Percentiles rank a stretch among this genome's conserved stretches.
Evolutionary conservation across 2,113 vertebrate species (phyloP).

Genomic region (Chamaea fasciata): DNA sequence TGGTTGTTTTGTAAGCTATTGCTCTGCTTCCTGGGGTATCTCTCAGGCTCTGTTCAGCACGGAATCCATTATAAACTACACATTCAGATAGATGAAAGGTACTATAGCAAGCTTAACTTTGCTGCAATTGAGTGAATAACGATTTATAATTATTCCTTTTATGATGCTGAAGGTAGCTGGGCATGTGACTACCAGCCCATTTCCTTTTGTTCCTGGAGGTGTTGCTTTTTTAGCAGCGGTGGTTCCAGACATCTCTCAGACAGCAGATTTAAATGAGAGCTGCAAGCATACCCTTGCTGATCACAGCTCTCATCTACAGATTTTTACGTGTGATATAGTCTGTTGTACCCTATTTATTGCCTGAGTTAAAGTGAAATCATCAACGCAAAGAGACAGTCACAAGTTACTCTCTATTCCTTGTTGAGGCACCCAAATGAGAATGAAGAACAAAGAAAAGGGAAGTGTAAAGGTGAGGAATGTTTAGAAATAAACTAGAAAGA

Average conservation of each 20-base stretch:
- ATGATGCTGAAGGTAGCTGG: background rate
- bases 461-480: background rate
- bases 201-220: conserved; percentile 8
- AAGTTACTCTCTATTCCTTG: background rate
- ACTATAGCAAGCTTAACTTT: conserved; percentile 34
- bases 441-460: background rate
- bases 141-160: conserved; percentile 36
- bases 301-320: background rate
- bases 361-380: background rate
- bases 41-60: background rate
- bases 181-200: background rate
- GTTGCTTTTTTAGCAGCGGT: conserved; percentile 9
- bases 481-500: background rate
- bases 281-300: background rate
- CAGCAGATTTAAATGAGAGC: background rate
- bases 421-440: background rate
- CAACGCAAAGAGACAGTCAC: background rate
- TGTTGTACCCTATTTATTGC: background rate
- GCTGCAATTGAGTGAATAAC: conserved; percentile 9
- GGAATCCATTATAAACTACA: background rate
- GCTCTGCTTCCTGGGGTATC: conserved; percentile 40
- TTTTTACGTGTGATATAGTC: background rate
- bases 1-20: conserved; percentile 45
- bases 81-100: conserved; percentile 23
- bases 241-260: background rate